phyloP scores from a whole-genome alignment of 2,113 vertebrate species.

The Neomonachus schauinslandi region DNA sequence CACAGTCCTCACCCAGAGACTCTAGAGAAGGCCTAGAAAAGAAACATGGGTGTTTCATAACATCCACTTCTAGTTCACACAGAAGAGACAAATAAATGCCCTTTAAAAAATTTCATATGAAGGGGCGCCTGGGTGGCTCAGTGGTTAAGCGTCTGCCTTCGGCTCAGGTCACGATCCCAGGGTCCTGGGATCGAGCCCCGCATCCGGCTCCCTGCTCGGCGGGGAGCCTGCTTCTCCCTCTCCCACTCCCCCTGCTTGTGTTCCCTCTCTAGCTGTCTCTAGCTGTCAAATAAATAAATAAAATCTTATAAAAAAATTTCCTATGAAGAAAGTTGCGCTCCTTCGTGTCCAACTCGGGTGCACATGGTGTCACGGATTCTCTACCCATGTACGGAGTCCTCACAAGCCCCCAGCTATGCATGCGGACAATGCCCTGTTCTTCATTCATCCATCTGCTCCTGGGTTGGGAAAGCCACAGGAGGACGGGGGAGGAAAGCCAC shows the following conservation, averaged over 20 bases:
- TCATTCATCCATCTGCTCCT: slow-evolving; percentile 14
- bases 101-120: neutral
- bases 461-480: neutral
- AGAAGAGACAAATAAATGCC: slow-evolving; percentile 29
- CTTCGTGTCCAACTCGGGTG: neutral
- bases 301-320: neutral
- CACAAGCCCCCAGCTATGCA: neutral
- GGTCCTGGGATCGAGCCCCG: no score
- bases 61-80: neutral
- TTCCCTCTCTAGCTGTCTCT: no score
- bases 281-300: no score
- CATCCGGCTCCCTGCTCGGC: no score
- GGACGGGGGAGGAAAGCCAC: neutral
- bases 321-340: neutral
- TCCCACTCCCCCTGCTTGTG: no score
- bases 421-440: slow-evolving; percentile 19
- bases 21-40: neutral
- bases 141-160: no score
- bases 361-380: neutral
- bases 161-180: no score
- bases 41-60: neutral
- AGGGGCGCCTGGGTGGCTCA: neutral
- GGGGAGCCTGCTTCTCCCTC: no score
- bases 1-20: neutral
- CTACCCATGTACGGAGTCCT: neutral